Conservation (phyloP, 2,113 vertebrate genomes). For the Carettochelys insculpta region DNA sequence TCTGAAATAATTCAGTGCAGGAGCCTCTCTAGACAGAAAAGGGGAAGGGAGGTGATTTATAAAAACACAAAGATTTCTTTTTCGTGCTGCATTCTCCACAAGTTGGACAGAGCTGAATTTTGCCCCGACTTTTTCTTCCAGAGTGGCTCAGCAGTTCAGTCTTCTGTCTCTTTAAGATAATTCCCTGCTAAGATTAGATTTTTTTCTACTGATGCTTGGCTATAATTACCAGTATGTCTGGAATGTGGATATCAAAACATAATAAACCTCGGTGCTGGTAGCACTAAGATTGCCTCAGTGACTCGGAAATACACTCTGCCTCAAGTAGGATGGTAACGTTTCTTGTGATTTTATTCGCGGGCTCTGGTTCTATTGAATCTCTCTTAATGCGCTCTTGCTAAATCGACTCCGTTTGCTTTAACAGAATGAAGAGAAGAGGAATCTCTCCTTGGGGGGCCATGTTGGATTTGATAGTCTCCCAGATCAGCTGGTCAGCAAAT, state of each 20-base stretch:
- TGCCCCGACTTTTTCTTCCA: neutral
- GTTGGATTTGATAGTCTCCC: conserved; percentile 98
- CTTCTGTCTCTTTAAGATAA: neutral
- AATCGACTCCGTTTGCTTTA: neutral
- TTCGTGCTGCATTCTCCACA: neutral
- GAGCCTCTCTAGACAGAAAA: neutral
- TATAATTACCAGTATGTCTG: neutral
- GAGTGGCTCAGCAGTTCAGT: neutral
- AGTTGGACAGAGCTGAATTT: neutral
- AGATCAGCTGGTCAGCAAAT: conserved; percentile 98
- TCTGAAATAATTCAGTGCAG: neutral
- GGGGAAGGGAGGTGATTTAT: neutral
- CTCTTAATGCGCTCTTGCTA: neutral
- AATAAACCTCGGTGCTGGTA: neutral
- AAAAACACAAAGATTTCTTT: neutral
- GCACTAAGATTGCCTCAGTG: neutral
- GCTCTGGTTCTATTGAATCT: neutral
- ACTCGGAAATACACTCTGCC: neutral
- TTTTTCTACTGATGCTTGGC: neutral
- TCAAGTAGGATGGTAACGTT: neutral
- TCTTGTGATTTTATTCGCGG: neutral
- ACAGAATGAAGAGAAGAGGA: conserved; percentile 92
- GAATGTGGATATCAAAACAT: neutral
- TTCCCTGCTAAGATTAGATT: neutral
- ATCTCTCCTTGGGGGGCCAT: conserved; percentile 91